Conservation (phyloP, 2,888 invertebrate genomes). For the Tachystola acroxantha region DNA sequence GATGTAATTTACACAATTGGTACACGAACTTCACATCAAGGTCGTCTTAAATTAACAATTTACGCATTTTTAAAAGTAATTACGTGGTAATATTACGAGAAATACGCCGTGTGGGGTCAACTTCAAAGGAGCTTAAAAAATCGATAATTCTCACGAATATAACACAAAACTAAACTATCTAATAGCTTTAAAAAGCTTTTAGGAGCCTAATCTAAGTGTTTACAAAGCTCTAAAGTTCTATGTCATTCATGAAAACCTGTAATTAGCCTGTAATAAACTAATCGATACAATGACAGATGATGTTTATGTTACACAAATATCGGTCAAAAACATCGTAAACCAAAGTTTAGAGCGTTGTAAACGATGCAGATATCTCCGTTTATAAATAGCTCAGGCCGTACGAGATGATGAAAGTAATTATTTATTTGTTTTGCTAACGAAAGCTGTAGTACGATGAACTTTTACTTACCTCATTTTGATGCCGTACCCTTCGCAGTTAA, state of each 20-base stretch:
- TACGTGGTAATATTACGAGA: too few species aligned
- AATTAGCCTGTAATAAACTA: constrained; percentile 55
- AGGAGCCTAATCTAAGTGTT: constrained; percentile 23
- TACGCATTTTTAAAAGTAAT: too few species aligned
- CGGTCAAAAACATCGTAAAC: constrained; percentile 36
- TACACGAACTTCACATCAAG: constrained; percentile 24
- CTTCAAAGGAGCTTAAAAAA: constrained; percentile 31
- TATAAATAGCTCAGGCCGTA: constrained; percentile 61
- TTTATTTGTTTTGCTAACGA: constrained; percentile 73
- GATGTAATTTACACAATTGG: constrained; percentile 34
- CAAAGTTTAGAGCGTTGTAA: constrained; percentile 19
- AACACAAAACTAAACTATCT: too few species aligned
- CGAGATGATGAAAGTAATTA: constrained; percentile 47
- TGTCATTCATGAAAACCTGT: constrained; percentile 64
- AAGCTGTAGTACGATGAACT: constrained; percentile 66
- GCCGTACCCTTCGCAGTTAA: constrained; percentile 67
- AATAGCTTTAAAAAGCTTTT: too few species aligned
- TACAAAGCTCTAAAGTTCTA: constrained; percentile 32
- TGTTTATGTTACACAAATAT: constrained; percentile 66
- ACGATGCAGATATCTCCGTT: constrained; percentile 42
- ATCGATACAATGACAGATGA: constrained; percentile 57
- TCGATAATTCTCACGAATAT: constrained; percentile 30
- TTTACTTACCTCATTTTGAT: constrained; percentile 74
- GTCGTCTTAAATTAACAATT: too few species aligned
- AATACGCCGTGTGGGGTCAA: constrained; percentile 22